phyloP scores from a whole-genome alignment of 1,140 invertebrate genomes.

The Aphaenogaster rudis region DNA sequence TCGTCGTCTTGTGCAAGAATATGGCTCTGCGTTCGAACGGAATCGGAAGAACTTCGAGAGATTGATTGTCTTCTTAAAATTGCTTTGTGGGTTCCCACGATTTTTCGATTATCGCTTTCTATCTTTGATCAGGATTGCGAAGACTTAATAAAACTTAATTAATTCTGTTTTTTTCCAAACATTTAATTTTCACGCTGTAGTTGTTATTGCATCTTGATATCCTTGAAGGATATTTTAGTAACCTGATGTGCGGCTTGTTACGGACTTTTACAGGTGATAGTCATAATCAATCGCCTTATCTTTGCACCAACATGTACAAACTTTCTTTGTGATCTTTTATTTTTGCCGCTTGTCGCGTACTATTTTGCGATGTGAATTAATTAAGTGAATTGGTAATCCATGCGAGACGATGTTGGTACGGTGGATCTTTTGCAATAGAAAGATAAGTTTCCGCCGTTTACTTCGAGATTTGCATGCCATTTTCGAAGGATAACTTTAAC shows the following conservation, averaged over 20 bases:
- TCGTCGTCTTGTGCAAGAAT: not conserved
- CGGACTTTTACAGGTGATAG: not conserved
- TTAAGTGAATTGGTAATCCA: not conserved
- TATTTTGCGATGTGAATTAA: slow-evolving; percentile 32
- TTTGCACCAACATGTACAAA: slow-evolving; percentile 10
- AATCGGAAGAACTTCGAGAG: not conserved
- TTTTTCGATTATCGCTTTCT: not conserved
- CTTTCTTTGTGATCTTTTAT: slow-evolving; percentile 13
- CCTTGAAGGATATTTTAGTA: not conserved
- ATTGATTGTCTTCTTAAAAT: not conserved
- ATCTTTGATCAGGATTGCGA: not conserved
- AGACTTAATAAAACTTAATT: not conserved
- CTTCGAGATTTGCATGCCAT: not conserved
- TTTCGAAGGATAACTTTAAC: not conserved
- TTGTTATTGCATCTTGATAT: slow-evolving; percentile 1
- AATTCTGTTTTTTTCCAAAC: not conserved
- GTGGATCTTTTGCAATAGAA: not conserved
- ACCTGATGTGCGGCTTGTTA: slow-evolving; percentile 9
- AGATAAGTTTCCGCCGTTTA: not conserved
- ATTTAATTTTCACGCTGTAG: not conserved
- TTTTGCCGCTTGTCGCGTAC: not conserved
- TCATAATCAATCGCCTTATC: slow-evolving; percentile 15
- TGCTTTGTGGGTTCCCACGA: not conserved
- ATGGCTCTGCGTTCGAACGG: not conserved
- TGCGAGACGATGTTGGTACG: not conserved